Conservation (phyloP, 1,140 invertebrate genomes). For the Batillaria attramentaria region DNA sequence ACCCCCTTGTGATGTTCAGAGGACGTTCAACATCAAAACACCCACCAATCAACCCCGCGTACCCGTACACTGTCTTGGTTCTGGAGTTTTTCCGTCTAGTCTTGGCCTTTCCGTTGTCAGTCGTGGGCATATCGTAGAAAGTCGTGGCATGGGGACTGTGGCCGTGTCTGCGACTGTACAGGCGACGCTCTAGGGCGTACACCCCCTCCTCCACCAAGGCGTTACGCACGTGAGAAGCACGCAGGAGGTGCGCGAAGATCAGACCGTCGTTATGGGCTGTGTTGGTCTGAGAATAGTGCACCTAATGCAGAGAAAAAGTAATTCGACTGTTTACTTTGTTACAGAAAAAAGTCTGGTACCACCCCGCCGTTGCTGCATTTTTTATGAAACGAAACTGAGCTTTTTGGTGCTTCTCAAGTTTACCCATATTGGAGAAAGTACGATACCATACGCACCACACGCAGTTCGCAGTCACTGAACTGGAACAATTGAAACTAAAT, state of each 20-base stretch:
- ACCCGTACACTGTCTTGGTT: too few relatives aligned
- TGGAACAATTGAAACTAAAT: not conserved
- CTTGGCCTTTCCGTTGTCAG: too few relatives aligned
- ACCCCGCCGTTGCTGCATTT: not conserved
- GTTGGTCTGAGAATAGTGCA: slow-evolving; percentile 54
- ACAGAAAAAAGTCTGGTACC: not conserved
- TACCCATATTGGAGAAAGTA: not conserved
- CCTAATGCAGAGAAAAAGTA: not conserved
- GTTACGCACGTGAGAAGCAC: slow-evolving; percentile 45
- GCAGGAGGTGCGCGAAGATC: slow-evolving; percentile 52
- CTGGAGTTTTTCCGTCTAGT: too few relatives aligned
- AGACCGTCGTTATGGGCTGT: slow-evolving; percentile 46
- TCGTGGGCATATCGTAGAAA: slow-evolving; percentile 48
- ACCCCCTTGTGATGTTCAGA: too few relatives aligned
- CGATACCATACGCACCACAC: not conserved
- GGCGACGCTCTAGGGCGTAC: slow-evolving; percentile 42
- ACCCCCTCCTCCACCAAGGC: slow-evolving; percentile 45
- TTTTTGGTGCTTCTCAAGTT: not conserved
- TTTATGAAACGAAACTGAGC: not conserved
- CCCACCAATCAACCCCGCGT: too few relatives aligned
- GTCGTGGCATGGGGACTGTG: slow-evolving; percentile 42
- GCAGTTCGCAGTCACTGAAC: not conserved
- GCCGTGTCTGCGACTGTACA: slow-evolving; percentile 45
- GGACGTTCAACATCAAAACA: too few relatives aligned
- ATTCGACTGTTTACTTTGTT: not conserved